Conservation (phyloP, 1,140 invertebrate species). For the Solenopsis fugax region DNA sequence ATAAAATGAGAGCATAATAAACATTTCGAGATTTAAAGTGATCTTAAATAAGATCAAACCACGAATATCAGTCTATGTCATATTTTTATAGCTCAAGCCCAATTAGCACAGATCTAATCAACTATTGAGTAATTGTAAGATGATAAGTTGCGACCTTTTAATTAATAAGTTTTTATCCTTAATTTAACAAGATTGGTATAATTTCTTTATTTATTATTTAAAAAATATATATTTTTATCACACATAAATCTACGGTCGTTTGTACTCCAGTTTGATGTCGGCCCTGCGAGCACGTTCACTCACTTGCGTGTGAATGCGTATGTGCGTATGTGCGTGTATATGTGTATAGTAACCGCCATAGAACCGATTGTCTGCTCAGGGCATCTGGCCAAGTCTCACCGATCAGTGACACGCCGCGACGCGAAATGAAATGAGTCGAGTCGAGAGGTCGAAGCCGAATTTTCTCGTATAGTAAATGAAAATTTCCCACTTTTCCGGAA, state of each 20-base stretch:
- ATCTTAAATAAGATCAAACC: neutral
- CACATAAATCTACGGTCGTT: neutral
- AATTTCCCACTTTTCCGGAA: neutral
- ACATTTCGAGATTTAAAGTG: neutral
- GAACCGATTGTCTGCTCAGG: slow-evolving; percentile 5
- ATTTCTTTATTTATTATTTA: neutral
- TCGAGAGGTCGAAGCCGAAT: neutral
- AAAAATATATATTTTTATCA: neutral
- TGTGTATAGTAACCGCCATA: slow-evolving; percentile 15
- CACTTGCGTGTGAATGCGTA: neutral
- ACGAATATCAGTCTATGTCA: neutral
- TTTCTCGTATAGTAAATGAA: neutral
- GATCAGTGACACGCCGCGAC: slow-evolving; percentile 10
- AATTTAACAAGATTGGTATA: neutral
- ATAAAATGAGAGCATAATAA: neutral
- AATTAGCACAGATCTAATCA: neutral
- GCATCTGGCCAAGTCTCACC: slow-evolving; percentile 3
- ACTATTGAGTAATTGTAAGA: neutral
- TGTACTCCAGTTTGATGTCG: neutral
- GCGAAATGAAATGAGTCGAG: slow-evolving; percentile 5
- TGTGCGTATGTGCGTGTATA: neutral
- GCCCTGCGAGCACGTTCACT: slow-evolving; percentile 15
- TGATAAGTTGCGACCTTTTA: neutral
- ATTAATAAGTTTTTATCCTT: neutral
- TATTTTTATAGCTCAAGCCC: neutral